phyloP scores from a whole-genome alignment of 2,888 invertebrate species.

The Autographa gamma region DNA sequence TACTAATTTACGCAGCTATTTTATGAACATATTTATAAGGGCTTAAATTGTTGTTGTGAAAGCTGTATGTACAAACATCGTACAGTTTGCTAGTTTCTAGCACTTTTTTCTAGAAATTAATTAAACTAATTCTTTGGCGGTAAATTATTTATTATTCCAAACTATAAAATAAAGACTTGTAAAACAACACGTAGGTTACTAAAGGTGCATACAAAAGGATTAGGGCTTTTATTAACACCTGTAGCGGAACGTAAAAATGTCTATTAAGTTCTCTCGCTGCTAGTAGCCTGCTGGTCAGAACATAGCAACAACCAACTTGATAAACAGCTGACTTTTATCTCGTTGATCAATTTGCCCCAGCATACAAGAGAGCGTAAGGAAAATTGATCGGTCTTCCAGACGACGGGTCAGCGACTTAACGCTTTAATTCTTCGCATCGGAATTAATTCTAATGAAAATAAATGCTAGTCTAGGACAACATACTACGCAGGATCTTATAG shows the following conservation, averaged over 20 bases:
- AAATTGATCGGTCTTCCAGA: conserved; percentile 10
- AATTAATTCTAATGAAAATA: conserved; percentile 16
- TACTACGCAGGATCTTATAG: conserved; percentile 11
- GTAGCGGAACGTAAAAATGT: background rate
- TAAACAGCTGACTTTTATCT: conserved; percentile 7
- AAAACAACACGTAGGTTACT: background rate
- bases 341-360: conserved; percentile 9
- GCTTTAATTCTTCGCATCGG: background rate
- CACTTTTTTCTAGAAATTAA: too few relatives aligned
- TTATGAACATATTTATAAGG: too few relatives aligned
- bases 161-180: background rate
- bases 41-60: too few relatives aligned
- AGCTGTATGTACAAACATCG: too few relatives aligned
- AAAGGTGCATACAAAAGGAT: background rate
- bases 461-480: conserved; percentile 10
- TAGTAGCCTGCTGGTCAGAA: background rate
- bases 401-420: conserved; percentile 14
- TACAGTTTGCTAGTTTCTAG: too few relatives aligned
- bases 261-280: background rate
- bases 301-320: conserved; percentile 1
- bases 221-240: background rate
- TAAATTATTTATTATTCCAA: too few relatives aligned
- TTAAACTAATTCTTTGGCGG: too few relatives aligned
- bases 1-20: too few relatives aligned
- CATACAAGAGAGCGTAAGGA: conserved; percentile 8